Evolutionary conservation across 1,140 invertebrate genomes (phyloP).

Genomic region (Saccostrea echinata): DNA sequence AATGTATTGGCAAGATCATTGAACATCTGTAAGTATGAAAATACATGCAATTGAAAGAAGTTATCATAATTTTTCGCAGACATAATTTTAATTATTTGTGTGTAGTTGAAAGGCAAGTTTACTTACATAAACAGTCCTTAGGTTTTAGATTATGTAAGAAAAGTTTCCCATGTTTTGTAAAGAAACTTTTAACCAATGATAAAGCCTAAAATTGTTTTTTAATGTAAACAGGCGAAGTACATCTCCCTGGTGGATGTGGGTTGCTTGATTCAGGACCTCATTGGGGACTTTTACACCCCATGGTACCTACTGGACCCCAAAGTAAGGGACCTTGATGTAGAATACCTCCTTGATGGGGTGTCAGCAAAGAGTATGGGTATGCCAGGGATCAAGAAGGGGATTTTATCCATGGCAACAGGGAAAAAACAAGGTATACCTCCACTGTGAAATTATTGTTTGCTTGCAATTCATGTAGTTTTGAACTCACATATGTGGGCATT

Average conservation of each 20-base stretch:
- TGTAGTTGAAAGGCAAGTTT: no score
- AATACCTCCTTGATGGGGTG: conserved; percentile 49
- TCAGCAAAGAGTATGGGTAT: conserved; percentile 8
- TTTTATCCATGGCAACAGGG: conserved; percentile 39
- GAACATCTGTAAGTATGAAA: no score
- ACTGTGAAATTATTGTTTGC: not conserved
- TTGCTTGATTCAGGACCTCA: conserved; percentile 71
- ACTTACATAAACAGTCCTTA: no score
- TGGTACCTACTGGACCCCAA: conserved; percentile 66
- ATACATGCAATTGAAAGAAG: no score
- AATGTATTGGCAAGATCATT: no score
- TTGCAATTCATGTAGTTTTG: no score
- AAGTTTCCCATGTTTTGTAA: no score
- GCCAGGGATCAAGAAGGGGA: conserved; percentile 33
- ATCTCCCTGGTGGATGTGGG: conserved; percentile 72
- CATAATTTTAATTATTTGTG: no score
- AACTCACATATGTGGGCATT: no score
- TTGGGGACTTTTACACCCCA: conserved; percentile 76
- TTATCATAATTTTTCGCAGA: no score
- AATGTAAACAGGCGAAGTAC: conserved; percentile 54
- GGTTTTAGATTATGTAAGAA: no score
- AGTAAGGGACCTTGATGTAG: conserved; percentile 47
- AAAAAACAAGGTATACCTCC: not conserved
- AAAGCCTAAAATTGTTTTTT: conserved; percentile 5
- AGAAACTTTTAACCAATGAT: no score